These are phyloP conservation scores for Diarsia brunnea DNA, from an alignment of 2,888 invertebrate genomes.

Conservation along the genomic window DNA sequence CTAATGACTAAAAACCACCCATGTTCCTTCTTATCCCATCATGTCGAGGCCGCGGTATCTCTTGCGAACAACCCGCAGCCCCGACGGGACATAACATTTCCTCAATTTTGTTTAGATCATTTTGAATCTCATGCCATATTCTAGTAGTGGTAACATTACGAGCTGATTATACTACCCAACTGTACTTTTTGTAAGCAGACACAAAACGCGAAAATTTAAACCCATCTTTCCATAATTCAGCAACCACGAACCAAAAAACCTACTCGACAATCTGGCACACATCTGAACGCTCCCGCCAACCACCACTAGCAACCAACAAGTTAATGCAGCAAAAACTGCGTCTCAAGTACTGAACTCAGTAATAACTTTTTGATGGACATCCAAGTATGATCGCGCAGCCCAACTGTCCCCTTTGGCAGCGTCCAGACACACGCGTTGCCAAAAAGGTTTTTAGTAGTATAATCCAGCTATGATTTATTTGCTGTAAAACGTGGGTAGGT, in stretches of 20 bases:
- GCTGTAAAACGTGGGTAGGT: slow-evolving; percentile 52
- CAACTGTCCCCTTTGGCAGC: slow-evolving; percentile 73
- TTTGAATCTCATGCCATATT: not conserved
- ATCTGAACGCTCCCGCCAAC: slow-evolving; percentile 38
- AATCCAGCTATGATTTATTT: slow-evolving; percentile 63
- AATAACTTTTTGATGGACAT: slow-evolving; percentile 75
- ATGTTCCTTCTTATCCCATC: no score
- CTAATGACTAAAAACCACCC: no score
- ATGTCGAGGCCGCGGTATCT: no score
- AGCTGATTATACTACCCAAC: not conserved
- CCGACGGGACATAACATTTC: no score
- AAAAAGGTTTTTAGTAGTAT: slow-evolving; percentile 68
- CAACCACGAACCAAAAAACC: slow-evolving; percentile 32
- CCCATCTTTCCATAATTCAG: slow-evolving; percentile 19
- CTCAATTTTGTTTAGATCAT: not conserved
- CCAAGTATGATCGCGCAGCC: slow-evolving; percentile 70
- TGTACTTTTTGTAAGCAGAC: not conserved
- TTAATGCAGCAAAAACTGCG: slow-evolving; percentile 63
- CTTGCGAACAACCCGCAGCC: no score
- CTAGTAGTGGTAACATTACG: not conserved
- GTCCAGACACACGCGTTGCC: slow-evolving; percentile 60
- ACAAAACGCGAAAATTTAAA: slow-evolving; percentile 12
- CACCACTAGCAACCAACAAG: slow-evolving; percentile 47
- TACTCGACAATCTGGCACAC: slow-evolving; percentile 55
- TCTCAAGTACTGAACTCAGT: slow-evolving; percentile 57